Evolutionary conservation across 2,113 vertebrate genomes (phyloP), one percentile per base, ranked within the genome.

Genomic region (Megaceryle torquata): DNA sequence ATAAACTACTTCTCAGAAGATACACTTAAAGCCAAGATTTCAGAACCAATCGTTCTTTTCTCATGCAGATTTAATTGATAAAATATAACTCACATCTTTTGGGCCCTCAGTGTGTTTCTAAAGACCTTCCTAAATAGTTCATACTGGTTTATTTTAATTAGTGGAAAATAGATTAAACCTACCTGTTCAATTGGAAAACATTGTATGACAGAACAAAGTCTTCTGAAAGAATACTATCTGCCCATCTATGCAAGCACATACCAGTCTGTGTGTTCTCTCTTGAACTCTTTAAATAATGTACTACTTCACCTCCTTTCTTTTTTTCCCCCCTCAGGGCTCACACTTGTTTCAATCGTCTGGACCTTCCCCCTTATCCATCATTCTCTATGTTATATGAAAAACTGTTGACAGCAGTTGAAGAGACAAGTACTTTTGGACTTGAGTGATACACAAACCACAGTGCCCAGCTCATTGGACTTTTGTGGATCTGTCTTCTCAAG

Each of bases 341-440:
- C 96, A 99, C 99, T 69, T 99, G 99, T 97, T 99, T 99, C 96
- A 99, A 99, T 97, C 99, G 99, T 31, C 98, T 99, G 98, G 99
- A 99, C 97, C 99, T 99, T 64, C 99, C 99, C 13, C 99, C 99
- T 1, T 99, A 99, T 91, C 99, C 99, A 13, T 99, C 99, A 74
- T 99, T 99, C 98, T 99, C 99, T 96, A 99, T 99, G 99, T 98
- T 99, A 48, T 99, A 99, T 51, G 99, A 99, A 98, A 99, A 99
- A 97, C 97, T 99, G 98, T 97, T 99, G 95, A 99, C 99, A 22
- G 99, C 99, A 24, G 99, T 99, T 19, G 99, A 99, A 97, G 99
- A 99, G 92, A 99, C 99, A 10, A 99, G 99, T 98, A 99, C 99
- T 31, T 99, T 99, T 83, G 99, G 99, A 97, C 98, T 99, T 88